These are phyloP conservation scores for Pseudachorutes palmiensis DNA, from an alignment of 1,140 invertebrate species.

Conservation along the genomic window DNA sequence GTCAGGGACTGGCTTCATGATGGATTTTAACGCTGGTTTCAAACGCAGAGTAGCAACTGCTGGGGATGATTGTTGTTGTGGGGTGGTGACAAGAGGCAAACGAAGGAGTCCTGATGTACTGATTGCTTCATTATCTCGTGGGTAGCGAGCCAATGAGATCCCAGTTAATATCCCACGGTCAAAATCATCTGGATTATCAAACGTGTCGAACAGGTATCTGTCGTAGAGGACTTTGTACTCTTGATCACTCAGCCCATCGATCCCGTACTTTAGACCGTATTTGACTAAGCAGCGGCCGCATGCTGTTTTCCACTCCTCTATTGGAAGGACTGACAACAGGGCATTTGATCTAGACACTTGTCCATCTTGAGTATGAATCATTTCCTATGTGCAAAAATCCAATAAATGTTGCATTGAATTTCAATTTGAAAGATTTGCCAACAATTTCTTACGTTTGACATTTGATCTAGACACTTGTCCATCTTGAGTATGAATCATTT, in stretches of 20 bases:
- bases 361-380: no score
- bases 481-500: no score
- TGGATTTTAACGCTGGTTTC: not conserved
- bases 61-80: conserved; percentile 4
- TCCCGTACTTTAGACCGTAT: not conserved
- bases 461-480: no score
- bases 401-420: no score
- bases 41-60: no score
- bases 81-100: not conserved
- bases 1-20: not conserved
- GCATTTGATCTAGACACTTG: no score
- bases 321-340: not conserved
- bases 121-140: not conserved
- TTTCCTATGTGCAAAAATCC: no score
- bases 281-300: not conserved
- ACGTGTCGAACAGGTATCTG: not conserved
- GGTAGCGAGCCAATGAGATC: conserved; percentile 2
- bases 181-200: conserved; percentile 8
- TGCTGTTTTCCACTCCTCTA: not conserved
- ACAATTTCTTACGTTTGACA: no score
- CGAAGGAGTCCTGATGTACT: not conserved
- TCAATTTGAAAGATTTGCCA: no score
- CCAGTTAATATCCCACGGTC: not conserved
- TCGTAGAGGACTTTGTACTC: conserved; percentile 5
- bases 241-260: not conserved